A percentile compares a stretch with the other conserved stretches of the same genome.
Conservation (phyloP, 1,140 invertebrate species). For the Drosophila nasuta region DNA sequence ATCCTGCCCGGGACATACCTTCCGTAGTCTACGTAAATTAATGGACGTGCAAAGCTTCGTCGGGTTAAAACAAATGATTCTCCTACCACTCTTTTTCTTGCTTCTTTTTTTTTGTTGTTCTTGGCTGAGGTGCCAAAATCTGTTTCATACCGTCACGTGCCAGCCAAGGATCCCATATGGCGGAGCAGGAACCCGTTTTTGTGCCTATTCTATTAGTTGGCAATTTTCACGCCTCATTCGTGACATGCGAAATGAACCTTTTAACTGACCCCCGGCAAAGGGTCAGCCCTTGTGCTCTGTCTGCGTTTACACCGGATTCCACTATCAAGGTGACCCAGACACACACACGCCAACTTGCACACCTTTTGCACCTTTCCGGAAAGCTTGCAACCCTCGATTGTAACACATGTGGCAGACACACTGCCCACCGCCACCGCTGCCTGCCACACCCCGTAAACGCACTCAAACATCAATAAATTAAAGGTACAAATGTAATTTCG, state of each 20-base stretch:
- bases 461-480: conserved; percentile 81
- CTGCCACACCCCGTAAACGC: conserved; percentile 61
- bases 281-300: neutral
- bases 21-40: conserved; percentile 28
- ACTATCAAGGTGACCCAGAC: conserved; percentile 40
- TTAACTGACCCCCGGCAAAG: conserved; percentile 48
- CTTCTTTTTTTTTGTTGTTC: conserved; percentile 9
- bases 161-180: conserved; percentile 15
- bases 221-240: conserved; percentile 73
- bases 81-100: neutral
- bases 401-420: conserved; percentile 36
- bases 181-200: conserved; percentile 51
- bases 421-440: neutral
- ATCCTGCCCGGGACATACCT: conserved; percentile 1
- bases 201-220: conserved; percentile 68
- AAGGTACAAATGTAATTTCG: conserved; percentile 81
- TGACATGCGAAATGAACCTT: conserved; percentile 58
- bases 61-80: conserved; percentile 34
- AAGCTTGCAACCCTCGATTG: conserved; percentile 24
- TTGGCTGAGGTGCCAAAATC: conserved; percentile 31
- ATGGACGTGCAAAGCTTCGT: conserved; percentile 30
- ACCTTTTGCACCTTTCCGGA: conserved; percentile 37
- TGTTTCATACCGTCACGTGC: conserved; percentile 37
- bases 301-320: neutral
- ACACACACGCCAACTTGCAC: conserved; percentile 9